These are phyloP conservation scores for Dipus sagitta DNA, from an alignment of 2,797 vertebrate genomes.

Conservation along the genomic window DNA sequence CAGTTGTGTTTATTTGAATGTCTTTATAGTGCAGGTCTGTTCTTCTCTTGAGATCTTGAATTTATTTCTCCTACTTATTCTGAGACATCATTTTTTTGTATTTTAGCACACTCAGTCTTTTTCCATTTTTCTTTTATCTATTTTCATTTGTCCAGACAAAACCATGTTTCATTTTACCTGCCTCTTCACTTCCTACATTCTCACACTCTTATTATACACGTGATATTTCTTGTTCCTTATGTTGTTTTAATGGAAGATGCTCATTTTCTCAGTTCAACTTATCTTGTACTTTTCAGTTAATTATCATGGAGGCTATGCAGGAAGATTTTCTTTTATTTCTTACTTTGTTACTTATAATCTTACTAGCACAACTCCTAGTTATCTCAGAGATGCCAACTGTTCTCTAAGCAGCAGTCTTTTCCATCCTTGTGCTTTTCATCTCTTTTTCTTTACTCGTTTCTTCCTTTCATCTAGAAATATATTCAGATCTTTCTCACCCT, in stretches of 20 bases:
- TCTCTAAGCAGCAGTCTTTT: conserved; percentile 11
- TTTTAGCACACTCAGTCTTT: conserved; percentile 41
- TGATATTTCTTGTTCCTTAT: background rate
- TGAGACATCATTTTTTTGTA: conserved; percentile 54
- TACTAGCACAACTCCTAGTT: background rate
- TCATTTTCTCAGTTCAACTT: conserved; percentile 34
- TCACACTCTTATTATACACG: background rate
- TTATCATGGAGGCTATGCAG: background rate
- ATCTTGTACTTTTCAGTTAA: conserved; percentile 4
- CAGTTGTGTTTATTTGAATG: conserved; percentile 28
- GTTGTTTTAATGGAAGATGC: background rate
- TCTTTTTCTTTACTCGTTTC: background rate
- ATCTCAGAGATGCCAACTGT: background rate
- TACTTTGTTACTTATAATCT: conserved; percentile 30
- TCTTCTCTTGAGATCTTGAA: conserved; percentile 22
- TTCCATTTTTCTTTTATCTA: background rate
- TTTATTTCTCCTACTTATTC: conserved; percentile 21
- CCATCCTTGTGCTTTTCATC: background rate
- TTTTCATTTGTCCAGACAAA: conserved; percentile 46
- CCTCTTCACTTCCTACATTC: background rate
- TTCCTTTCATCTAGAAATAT: conserved; percentile 49
- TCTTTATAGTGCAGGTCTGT: conserved; percentile 19
- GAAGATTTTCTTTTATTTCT: conserved; percentile 41
- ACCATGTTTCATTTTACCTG: conserved; percentile 17
- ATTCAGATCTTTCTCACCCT: conserved; percentile 25